These are phyloP conservation scores for Mormyrus hasselquistii DNA, from an alignment of 2,797 vertebrate species.

Conservation along the genomic window DNA sequence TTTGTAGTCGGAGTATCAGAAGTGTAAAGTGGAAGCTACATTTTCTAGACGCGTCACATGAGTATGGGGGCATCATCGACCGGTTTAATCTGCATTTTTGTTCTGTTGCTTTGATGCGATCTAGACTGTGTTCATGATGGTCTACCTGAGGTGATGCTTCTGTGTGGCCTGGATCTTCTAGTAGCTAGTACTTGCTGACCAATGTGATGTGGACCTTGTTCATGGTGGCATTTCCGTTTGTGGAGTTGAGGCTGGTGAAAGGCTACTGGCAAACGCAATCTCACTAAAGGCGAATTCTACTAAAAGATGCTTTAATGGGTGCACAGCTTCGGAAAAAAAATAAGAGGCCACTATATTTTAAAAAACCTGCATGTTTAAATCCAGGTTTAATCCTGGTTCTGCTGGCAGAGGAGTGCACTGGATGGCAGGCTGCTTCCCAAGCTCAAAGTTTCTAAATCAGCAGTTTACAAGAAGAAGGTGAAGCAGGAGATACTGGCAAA, in stretches of 20 bases:
- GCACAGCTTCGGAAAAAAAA: background rate
- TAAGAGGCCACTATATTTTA: background rate
- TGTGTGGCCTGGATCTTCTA: background rate
- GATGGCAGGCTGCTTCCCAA: background rate
- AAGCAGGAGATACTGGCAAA: background rate
- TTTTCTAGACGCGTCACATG: background rate
- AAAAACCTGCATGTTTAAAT: background rate
- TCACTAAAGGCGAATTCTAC: background rate
- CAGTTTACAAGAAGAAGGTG: background rate
- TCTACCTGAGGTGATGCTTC: background rate
- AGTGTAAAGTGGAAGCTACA: background rate
- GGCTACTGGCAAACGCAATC: background rate
- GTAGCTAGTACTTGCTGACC: background rate
- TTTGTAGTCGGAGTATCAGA: background rate
- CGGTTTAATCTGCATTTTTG: background rate
- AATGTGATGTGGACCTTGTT: background rate
- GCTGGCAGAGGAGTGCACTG: background rate
- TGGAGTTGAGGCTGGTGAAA: background rate
- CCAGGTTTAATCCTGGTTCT: background rate
- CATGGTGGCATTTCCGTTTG: background rate
- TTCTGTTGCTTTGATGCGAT: background rate
- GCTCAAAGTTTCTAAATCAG: background rate
- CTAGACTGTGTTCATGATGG: background rate
- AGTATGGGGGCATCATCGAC: background rate
- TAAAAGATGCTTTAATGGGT: background rate